These are phyloP conservation scores for Machaerirhynchus nigripectus DNA, from an alignment of 2,113 vertebrate species.

Conservation along the genomic window DNA sequence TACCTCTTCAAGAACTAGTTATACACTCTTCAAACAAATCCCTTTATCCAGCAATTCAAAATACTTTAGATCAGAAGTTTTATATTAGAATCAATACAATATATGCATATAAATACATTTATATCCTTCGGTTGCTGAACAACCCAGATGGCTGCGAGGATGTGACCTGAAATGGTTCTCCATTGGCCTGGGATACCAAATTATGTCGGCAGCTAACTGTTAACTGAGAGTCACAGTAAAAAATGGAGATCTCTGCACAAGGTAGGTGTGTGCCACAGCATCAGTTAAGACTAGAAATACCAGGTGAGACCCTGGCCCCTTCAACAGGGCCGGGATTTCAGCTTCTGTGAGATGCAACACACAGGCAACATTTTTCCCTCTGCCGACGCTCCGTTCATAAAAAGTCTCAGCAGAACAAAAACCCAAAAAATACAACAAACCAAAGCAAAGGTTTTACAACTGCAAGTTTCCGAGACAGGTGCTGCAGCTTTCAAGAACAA, in stretches of 20 bases:
- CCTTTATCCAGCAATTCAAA: constrained; percentile 63
- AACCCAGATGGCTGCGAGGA: constrained; percentile 46
- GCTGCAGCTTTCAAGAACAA: constrained; percentile 25
- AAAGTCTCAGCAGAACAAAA: constrained; percentile 34
- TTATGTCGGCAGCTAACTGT: background rate
- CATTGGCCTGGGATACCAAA: background rate
- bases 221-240: constrained; percentile 7
- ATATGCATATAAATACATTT: constrained; percentile 63
- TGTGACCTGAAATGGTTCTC: constrained; percentile 45
- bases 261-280: background rate
- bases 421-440: background rate
- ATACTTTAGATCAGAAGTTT: constrained; percentile 64
- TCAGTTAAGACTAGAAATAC: constrained; percentile 38
- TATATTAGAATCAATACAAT: constrained; percentile 62
- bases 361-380: background rate
- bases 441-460: constrained; percentile 39
- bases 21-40: constrained; percentile 60
- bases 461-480: constrained; percentile 11
- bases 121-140: constrained; percentile 55
- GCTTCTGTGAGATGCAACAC: constrained; percentile 5
- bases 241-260: background rate
- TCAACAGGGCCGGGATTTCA: background rate
- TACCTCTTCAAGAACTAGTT: constrained; percentile 55
- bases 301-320: background rate
- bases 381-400: background rate